Conservation (phyloP, 2,888 invertebrate genomes). For the Xanthorhoe spadicearia region DNA sequence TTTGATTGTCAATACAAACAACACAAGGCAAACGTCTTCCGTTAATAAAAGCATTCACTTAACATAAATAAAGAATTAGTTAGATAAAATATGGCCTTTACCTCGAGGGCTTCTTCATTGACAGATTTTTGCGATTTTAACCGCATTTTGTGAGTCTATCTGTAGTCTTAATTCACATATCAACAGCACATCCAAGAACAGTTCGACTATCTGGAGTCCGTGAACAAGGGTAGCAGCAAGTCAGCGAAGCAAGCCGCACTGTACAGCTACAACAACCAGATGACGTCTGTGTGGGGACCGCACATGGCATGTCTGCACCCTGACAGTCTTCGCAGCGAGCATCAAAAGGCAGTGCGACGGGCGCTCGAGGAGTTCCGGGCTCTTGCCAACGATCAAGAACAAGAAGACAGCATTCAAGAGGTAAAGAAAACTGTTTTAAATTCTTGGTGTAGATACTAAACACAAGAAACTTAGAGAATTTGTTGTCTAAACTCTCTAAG, state of each 20-base stretch:
- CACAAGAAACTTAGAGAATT: too few species aligned
- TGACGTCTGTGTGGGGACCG: conserved; percentile 43
- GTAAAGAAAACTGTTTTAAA: not conserved
- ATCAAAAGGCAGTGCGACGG: conserved; percentile 16
- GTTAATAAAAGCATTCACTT: too few species aligned
- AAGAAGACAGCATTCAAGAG: conserved; percentile 16
- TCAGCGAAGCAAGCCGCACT: conserved; percentile 32
- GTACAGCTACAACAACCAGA: conserved; percentile 26
- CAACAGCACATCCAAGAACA: conserved; percentile 35
- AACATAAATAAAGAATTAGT: too few species aligned
- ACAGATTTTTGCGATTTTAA: too few species aligned
- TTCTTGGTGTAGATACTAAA: too few species aligned
- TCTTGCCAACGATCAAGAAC: conserved; percentile 1
- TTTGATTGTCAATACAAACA: too few species aligned
- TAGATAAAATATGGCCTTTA: too few species aligned
- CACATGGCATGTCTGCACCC: conserved; percentile 27
- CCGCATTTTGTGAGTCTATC: too few species aligned
- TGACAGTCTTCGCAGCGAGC: conserved; percentile 20
- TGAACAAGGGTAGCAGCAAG: conserved; percentile 22
- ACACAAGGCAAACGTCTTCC: too few species aligned
- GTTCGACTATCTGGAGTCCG: conserved; percentile 15
- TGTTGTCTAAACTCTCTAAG: too few species aligned
- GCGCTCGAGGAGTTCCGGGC: conserved; percentile 24
- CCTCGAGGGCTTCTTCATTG: too few species aligned
- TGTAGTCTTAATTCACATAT: not conserved